Percentiles rank a stretch among this genome's conserved stretches.
Evolutionary conservation across 2,888 invertebrate species (phyloP).

Genomic region (Aromia moschata): DNA sequence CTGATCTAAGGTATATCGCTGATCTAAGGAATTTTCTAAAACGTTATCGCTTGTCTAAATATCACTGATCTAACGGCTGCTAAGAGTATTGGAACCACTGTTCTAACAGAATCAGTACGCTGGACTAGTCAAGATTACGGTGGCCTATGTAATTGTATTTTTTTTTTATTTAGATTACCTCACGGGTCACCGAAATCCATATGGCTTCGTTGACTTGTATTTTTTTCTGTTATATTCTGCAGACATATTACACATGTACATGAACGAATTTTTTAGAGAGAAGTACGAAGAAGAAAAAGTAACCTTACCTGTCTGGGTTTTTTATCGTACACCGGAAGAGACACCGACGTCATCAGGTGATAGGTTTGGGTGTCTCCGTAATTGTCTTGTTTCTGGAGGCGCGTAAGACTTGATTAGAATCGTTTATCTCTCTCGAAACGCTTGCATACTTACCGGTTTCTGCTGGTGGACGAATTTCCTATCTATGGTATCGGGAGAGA

Average conservation of each 20-base stretch:
- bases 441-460: conserved; percentile 57
- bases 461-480: conserved; percentile 67
- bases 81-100: conserved; percentile 22
- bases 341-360: conserved; percentile 90
- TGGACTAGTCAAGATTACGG: conserved; percentile 21
- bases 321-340: conserved; percentile 92
- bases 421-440: background rate
- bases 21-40: background rate
- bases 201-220: conserved; percentile 94
- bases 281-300: background rate
- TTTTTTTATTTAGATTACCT: conserved; percentile 69
- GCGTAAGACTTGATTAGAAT: background rate
- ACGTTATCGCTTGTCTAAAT: conserved; percentile 17
- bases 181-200: conserved; percentile 92
- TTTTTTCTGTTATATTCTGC: conserved; percentile 96
- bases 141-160: conserved; percentile 22
- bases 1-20: conserved; percentile 2
- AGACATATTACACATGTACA: conserved; percentile 67
- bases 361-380: conserved; percentile 74
- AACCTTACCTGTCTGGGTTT: conserved; percentile 82
- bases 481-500: conserved; percentile 74
- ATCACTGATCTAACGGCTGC: conserved; percentile 27
- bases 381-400: conserved; percentile 64
- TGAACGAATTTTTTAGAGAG: conserved; percentile 15
- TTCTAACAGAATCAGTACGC: conserved; percentile 32